Percentiles rank a stretch among this genome's conserved stretches.
Conservation (phyloP, 2,888 invertebrate species). For the Cyaniris semiargus region DNA sequence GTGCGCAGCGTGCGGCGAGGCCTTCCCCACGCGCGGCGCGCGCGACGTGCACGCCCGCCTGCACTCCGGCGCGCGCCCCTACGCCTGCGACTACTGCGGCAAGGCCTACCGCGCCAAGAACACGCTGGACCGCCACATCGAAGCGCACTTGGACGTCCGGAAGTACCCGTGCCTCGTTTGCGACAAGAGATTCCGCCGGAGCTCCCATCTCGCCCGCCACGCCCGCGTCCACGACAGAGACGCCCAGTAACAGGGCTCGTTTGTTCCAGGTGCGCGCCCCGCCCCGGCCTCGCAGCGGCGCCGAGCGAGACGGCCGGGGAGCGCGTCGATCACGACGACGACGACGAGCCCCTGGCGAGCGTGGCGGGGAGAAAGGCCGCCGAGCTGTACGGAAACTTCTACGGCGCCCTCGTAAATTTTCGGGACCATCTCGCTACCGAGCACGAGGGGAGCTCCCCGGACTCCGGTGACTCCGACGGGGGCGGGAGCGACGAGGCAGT, state of each 20-base stretch:
- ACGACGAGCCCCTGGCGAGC: slow-evolving; percentile 57
- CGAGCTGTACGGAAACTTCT: slow-evolving; percentile 54
- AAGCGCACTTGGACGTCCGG: slow-evolving; percentile 58
- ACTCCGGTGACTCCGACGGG: slow-evolving; percentile 51
- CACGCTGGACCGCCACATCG: slow-evolving; percentile 57
- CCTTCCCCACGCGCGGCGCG: slow-evolving; percentile 65
- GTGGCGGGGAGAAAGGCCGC: slow-evolving; percentile 47
- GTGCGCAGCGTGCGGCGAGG: slow-evolving; percentile 71
- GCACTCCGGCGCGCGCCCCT: slow-evolving; percentile 73
- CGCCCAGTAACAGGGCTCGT: slow-evolving; percentile 53
- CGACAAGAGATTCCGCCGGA: slow-evolving; percentile 59
- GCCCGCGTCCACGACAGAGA: slow-evolving; percentile 56
- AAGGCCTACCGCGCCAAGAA: slow-evolving; percentile 58
- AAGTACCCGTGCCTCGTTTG: slow-evolving; percentile 60
- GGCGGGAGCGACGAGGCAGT: slow-evolving; percentile 38
- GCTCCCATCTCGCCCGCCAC: slow-evolving; percentile 64
- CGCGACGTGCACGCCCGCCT: slow-evolving; percentile 65
- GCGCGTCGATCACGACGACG: slow-evolving; percentile 44
- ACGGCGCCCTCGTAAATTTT: slow-evolving; percentile 58
- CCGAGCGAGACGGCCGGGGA: slow-evolving; percentile 1
- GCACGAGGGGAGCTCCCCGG: slow-evolving; percentile 48
- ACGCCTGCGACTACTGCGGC: slow-evolving; percentile 65
- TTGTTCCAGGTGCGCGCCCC: slow-evolving; percentile 64
- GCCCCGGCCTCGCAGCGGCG: slow-evolving; percentile 32
- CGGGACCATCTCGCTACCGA: slow-evolving; percentile 56